Evolutionary conservation across 2,113 vertebrate genomes (phyloP), one percentile per base, ranked within the genome.

Genomic region (Synchiropus splendidus): DNA sequence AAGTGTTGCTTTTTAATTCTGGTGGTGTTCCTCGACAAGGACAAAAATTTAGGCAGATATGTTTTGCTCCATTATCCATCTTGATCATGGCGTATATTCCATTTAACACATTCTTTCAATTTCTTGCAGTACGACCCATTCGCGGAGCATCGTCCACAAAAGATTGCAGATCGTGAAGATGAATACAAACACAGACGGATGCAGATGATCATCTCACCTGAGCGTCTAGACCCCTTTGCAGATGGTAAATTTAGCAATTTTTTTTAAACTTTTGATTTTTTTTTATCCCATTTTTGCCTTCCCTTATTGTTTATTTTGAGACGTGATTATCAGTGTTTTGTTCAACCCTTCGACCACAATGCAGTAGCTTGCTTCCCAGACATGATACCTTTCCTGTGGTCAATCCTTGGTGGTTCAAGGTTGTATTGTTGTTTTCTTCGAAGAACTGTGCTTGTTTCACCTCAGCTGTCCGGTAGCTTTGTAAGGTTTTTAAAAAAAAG

Each of bases 141-240:
- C 82, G 93, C 92, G 54, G 94, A 99, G 18, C 94, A 97, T 58
- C 87, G 92, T 18, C 89, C 94, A 32, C 89, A 86, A 36, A 98
- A 97, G 86, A 99, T 99, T 15, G 92, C 91, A 0, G 94, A 99
- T 48, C 85, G 94, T 2, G 95, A 99, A 71, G 94, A 99, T 67
- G 94, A 98, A 61, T 99, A 97, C 84, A 98, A 98, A 88, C 87
- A 86, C 56, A 88, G 92, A 40, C 91, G 92, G 58, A 79, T 90
- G 78, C 91, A 90, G 85, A 95, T 97, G 92, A 99, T 99, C 81
- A 99, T 99, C 88, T 99, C 95, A 6, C 95, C 95, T 10, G 95
- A 97, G 70, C 92, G 94, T 42, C 92, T 92, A 43, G 95, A 99
- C 82, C 95, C 95, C 10, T 99, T 98, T 85, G 94, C 94, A 91